Evolutionary conservation across 2,888 invertebrate genomes (phyloP).

Genomic region (Ypsolopha scabrella): DNA sequence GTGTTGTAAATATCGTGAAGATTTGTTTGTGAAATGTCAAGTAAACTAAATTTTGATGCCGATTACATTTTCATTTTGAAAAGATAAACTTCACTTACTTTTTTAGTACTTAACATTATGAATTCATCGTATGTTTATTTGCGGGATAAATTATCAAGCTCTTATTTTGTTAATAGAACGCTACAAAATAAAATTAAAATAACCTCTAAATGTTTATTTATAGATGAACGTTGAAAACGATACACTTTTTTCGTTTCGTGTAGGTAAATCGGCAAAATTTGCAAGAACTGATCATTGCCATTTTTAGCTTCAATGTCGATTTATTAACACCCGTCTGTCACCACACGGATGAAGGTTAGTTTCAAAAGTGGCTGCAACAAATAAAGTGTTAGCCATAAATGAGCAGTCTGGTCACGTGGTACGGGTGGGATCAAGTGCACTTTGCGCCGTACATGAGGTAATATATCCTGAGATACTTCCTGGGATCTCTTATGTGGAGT

Average conservation of each 20-base stretch:
- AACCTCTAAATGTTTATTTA: too few relatives aligned
- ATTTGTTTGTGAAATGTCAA: too few relatives aligned
- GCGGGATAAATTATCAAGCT: too few relatives aligned
- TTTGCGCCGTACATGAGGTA: conserved; percentile 24
- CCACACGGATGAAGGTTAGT: conserved; percentile 9
- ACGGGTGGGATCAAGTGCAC: conserved; percentile 59
- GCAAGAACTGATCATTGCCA: not conserved
- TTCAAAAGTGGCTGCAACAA: conserved; percentile 44
- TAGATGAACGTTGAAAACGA: too few relatives aligned
- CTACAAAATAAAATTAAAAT: too few relatives aligned
- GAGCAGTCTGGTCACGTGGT: conserved; percentile 57
- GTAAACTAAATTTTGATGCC: too few relatives aligned
- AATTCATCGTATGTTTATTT: too few relatives aligned
- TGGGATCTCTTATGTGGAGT: not conserved
- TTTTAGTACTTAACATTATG: too few relatives aligned
- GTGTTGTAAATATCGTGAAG: too few relatives aligned
- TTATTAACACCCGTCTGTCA: conserved; percentile 1
- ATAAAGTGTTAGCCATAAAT: conserved; percentile 57
- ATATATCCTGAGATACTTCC: conserved; percentile 13
- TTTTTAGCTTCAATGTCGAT: conserved; percentile 11
- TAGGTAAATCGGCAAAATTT: not conserved
- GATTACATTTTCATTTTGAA: too few relatives aligned
- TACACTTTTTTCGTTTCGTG: not conserved
- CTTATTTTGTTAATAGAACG: too few relatives aligned
- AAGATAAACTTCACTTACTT: too few relatives aligned